Evolutionary conservation across 2,888 invertebrate species (phyloP).

Genomic region (Sesamia inferens): DNA sequence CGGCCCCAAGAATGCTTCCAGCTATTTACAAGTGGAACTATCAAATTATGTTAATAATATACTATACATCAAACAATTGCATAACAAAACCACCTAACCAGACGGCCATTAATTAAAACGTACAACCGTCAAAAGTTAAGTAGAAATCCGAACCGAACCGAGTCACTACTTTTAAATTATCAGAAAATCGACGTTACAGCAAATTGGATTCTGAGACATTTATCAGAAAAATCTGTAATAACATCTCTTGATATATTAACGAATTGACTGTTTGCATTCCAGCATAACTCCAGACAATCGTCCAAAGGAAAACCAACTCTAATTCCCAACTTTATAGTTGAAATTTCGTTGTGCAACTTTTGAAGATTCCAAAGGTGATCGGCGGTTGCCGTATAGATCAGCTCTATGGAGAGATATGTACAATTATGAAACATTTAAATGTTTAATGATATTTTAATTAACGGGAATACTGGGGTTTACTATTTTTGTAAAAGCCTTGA

Average conservation of each 20-base stretch:
- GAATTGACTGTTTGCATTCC: constrained; percentile 36
- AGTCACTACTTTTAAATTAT: constrained; percentile 69
- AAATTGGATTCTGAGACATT: constrained; percentile 76
- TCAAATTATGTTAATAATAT: constrained; percentile 64
- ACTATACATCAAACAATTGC: constrained; percentile 61
- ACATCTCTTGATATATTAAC: constrained; percentile 72
- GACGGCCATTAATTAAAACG: constrained; percentile 57
- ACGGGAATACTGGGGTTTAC: constrained; percentile 22
- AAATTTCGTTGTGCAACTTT: constrained; percentile 11
- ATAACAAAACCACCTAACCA: constrained; percentile 56
- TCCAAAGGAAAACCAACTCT: constrained; percentile 7
- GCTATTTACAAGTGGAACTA: constrained; percentile 59
- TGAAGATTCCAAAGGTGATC: constrained; percentile 15
- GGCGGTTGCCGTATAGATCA: constrained; percentile 25
- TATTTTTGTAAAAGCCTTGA: constrained; percentile 20
- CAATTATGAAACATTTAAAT: constrained; percentile 64
- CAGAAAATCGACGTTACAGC: constrained; percentile 73
- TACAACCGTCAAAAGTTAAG: constrained; percentile 55
- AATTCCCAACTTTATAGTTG: accelerated
- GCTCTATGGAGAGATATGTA: constrained; percentile 49
- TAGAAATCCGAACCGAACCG: constrained; percentile 63
- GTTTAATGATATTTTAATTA: constrained; percentile 60
- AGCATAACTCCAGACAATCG: constrained; percentile 1
- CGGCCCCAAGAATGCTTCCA: constrained; percentile 52
- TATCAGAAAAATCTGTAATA: constrained; percentile 75